phyloP scores from a whole-genome alignment of 2,888 invertebrate species.

The Bimastos eiseni region DNA sequence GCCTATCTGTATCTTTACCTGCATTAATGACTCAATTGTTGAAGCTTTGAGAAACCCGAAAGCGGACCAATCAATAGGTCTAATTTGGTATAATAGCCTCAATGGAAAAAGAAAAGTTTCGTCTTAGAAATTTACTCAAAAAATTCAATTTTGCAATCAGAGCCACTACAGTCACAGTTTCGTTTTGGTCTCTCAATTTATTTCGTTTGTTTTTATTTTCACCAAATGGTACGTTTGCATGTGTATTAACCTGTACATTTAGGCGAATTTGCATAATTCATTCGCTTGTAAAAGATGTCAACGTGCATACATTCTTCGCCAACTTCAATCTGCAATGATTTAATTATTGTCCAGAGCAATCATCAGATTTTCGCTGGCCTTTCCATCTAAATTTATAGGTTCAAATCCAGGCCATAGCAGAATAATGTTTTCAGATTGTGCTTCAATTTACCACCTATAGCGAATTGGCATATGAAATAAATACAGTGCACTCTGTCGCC shows the following conservation, averaged over 20 bases:
- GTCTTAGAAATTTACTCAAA: background rate
- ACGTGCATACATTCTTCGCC: background rate
- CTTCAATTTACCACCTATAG: too few species aligned
- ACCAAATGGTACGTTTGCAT: background rate
- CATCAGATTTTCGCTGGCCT: too few species aligned
- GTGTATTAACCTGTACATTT: background rate
- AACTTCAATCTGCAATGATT: background rate
- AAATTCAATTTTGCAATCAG: background rate
- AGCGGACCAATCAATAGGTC: background rate
- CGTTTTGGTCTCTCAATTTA: background rate
- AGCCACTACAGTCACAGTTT: background rate
- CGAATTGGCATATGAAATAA: too few species aligned
- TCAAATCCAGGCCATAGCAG: too few species aligned
- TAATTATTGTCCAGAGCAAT: too few species aligned
- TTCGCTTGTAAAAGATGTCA: background rate
- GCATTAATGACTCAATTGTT: background rate
- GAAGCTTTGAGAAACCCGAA: background rate
- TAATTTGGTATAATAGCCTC: background rate
- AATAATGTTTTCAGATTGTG: too few species aligned
- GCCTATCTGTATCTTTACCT: background rate
- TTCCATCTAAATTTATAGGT: too few species aligned
- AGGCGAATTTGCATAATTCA: too few species aligned
- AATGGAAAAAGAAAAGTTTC: background rate
- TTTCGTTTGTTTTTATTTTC: background rate
- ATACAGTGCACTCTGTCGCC: too few species aligned